Conservation (phyloP, 2,888 invertebrate species). For the Crioceris asparagi region DNA sequence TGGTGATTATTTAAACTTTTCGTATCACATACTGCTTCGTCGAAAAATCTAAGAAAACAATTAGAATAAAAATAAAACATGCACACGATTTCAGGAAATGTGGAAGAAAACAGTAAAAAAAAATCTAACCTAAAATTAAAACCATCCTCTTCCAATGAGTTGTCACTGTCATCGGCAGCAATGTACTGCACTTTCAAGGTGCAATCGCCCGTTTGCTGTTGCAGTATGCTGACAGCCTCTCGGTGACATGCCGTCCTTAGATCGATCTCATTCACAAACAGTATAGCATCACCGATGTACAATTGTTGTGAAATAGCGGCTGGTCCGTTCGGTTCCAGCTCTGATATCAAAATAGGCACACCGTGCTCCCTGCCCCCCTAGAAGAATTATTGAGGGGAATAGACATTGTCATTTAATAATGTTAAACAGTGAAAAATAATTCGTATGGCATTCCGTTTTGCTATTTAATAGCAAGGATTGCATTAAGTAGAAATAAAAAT, state of each 20-base stretch:
- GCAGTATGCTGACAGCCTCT: constrained; percentile 70
- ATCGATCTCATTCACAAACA: constrained; percentile 69
- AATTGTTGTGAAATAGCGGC: constrained; percentile 62
- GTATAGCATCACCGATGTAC: constrained; percentile 76
- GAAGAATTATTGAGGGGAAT: no score
- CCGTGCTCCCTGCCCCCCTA: constrained; percentile 82
- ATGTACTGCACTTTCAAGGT: constrained; percentile 69
- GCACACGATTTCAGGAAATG: background rate
- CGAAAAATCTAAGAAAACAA: constrained; percentile 36
- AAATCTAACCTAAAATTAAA: constrained; percentile 39
- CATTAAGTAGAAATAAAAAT: no score
- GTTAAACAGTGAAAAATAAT: no score
- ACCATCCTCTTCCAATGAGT: constrained; percentile 49
- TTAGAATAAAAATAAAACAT: constrained; percentile 4
- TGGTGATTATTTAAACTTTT: constrained; percentile 31
- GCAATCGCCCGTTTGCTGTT: constrained; percentile 67
- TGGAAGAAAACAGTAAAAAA: background rate
- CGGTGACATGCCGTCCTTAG: constrained; percentile 68
- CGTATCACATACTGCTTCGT: constrained; percentile 36
- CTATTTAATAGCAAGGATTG: no score
- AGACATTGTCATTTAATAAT: no score
- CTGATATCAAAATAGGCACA: constrained; percentile 75
- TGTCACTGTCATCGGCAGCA: constrained; percentile 57
- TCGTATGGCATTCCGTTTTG: no score
- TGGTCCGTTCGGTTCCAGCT: constrained; percentile 67